Conservation (phyloP, 2,113 vertebrate genomes). For the Otocyon megalotis region DNA sequence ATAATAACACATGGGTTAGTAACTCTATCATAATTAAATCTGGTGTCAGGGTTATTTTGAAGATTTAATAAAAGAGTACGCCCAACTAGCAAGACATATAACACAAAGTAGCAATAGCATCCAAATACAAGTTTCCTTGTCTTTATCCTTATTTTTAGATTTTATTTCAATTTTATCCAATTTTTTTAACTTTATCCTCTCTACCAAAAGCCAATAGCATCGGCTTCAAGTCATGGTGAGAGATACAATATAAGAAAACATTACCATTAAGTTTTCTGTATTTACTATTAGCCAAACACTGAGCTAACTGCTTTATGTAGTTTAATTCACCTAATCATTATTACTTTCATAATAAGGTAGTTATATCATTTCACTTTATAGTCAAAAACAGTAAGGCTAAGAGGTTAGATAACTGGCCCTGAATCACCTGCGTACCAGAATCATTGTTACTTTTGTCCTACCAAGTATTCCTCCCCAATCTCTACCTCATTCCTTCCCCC, state of each 20-base stretch:
- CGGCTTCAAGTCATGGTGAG: not conserved
- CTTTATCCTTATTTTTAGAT: constrained; percentile 7
- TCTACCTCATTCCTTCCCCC: not conserved
- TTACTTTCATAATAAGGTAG: constrained; percentile 36
- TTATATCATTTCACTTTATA: not conserved
- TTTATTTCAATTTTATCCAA: constrained; percentile 12
- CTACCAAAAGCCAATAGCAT: constrained; percentile 18
- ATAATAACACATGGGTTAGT: not conserved
- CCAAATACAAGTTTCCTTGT: constrained; percentile 16
- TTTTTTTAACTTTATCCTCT: constrained; percentile 36
- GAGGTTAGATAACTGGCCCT: not conserved
- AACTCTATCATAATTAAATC: constrained; percentile 11
- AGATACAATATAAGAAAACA: constrained; percentile 25
- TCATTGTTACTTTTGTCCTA: not conserved
- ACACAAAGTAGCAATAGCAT: not conserved
- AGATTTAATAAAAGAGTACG: constrained; percentile 49
- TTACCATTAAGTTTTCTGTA: not conserved
- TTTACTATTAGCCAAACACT: not conserved
- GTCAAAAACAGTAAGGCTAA: constrained; percentile 33
- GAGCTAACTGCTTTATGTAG: not conserved
- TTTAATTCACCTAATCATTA: constrained; percentile 37
- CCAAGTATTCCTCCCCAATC: not conserved
- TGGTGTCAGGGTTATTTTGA: constrained; percentile 53
- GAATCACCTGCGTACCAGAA: not conserved
- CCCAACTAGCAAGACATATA: not conserved